phyloP scores from a whole-genome alignment of 2,113 vertebrate species.

The Craseonycteris thonglongyai region DNA sequence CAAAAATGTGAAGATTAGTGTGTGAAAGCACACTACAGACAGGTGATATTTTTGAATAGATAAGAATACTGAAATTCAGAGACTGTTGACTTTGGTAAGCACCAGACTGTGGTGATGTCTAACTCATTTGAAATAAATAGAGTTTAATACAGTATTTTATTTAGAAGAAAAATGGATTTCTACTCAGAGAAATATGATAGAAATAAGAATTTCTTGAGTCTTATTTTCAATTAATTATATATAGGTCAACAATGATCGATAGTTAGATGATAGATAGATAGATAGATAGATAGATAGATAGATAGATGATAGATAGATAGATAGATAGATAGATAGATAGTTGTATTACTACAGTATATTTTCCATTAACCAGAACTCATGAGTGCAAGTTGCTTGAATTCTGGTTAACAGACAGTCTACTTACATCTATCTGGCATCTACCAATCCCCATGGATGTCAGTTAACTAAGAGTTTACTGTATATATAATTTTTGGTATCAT shows the following conservation, averaged over 20 bases:
- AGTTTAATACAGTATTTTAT: neutral
- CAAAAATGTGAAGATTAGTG: neutral
- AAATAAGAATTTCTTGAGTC: neutral
- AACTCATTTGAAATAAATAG: neutral
- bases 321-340: too few species aligned
- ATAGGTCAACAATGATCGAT: neutral
- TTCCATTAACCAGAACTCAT: too few species aligned
- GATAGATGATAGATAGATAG: too few species aligned
- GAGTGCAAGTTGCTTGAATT: too few species aligned
- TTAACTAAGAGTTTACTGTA: too few species aligned
- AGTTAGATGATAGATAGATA: too few species aligned
- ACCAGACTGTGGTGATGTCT: neutral
- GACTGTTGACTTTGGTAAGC: neutral
- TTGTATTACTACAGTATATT: too few species aligned
- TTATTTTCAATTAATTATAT: neutral
- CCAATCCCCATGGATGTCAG: too few species aligned
- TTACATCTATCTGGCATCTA: too few species aligned
- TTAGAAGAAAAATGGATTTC: neutral
- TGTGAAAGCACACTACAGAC: neutral
- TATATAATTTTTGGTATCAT: neutral
- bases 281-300: too few species aligned
- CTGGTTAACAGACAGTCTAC: too few species aligned
- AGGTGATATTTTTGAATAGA: neutral
- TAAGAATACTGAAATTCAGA: neutral
- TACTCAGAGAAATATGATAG: neutral